These are phyloP conservation scores for Papilio helenus DNA, from an alignment of 1,140 invertebrate species.

Conservation along the genomic window DNA sequence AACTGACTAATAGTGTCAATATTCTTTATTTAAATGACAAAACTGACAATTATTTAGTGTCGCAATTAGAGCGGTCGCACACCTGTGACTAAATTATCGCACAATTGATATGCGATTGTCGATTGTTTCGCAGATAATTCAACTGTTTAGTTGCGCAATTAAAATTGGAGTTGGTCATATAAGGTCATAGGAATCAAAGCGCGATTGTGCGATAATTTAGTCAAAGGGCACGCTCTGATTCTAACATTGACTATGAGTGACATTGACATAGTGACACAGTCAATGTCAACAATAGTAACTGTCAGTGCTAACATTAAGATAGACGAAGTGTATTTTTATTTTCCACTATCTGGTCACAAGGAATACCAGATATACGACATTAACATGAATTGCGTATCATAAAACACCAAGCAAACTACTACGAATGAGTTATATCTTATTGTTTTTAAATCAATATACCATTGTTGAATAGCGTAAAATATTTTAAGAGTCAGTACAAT, in stretches of 20 bases:
- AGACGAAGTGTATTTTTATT: not conserved
- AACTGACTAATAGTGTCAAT: too few species aligned
- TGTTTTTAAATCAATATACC: not conserved
- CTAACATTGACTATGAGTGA: not conserved
- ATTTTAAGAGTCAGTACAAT: slow-evolving; percentile 19
- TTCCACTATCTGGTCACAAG: not conserved
- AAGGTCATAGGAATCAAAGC: too few species aligned
- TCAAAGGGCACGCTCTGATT: too few species aligned
- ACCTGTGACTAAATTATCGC: too few species aligned
- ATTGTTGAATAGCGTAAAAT: slow-evolving; percentile 19
- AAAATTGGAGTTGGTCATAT: too few species aligned
- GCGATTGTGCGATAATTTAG: too few species aligned
- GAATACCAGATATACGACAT: not conserved
- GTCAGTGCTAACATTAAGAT: not conserved
- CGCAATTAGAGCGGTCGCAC: too few species aligned
- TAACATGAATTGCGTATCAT: slow-evolving; percentile 9
- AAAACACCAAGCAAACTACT: slow-evolving; percentile 30
- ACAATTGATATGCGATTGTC: too few species aligned
- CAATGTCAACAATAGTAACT: not conserved
- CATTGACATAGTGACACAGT: not conserved
- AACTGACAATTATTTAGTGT: too few species aligned
- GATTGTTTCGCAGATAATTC: too few species aligned
- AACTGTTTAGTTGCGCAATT: too few species aligned
- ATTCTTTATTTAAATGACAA: too few species aligned
- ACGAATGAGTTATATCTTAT: slow-evolving; percentile 1